Conservation (phyloP, 53 echinoderm and acorn worm genomes). For the Temnopleurus reevesii region DNA sequence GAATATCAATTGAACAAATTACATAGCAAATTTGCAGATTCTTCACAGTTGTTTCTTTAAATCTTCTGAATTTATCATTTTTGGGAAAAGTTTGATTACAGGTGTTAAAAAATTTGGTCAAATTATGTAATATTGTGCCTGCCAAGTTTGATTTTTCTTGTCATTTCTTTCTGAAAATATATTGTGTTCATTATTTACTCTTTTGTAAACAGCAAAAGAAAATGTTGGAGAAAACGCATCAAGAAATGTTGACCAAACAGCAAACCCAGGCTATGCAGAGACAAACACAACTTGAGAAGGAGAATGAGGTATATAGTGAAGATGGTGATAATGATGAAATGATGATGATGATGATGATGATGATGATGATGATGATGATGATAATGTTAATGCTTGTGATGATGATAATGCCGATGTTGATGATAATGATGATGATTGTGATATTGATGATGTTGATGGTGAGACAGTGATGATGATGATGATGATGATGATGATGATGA, state of each 20-base stretch:
- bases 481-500: conserved; percentile 14
- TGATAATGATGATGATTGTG: conserved; percentile 14
- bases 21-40: too few species aligned
- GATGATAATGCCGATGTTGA: neutral
- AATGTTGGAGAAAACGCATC: conserved; percentile 42
- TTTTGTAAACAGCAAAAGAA: conserved; percentile 55
- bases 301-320: conserved; percentile 19
- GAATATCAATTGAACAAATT: too few species aligned
- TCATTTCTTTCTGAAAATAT: neutral
- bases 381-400: neutral
- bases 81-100: too few species aligned
- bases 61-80: too few species aligned
- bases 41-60: too few species aligned
- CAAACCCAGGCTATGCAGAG: conserved; percentile 25
- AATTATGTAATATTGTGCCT: too few species aligned
- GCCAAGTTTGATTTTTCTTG: too few species aligned
- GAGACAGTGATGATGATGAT: neutral
- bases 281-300: conserved; percentile 28
- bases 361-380: conserved; percentile 7
- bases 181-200: neutral
- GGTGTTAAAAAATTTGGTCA: too few species aligned
- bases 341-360: neutral
- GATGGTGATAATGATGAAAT: neutral
- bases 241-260: conserved; percentile 2
- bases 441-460: neutral